Base-by-base conservation (phyloP, 1,140 invertebrate species). In the Drosophila repletoides region DNA sequence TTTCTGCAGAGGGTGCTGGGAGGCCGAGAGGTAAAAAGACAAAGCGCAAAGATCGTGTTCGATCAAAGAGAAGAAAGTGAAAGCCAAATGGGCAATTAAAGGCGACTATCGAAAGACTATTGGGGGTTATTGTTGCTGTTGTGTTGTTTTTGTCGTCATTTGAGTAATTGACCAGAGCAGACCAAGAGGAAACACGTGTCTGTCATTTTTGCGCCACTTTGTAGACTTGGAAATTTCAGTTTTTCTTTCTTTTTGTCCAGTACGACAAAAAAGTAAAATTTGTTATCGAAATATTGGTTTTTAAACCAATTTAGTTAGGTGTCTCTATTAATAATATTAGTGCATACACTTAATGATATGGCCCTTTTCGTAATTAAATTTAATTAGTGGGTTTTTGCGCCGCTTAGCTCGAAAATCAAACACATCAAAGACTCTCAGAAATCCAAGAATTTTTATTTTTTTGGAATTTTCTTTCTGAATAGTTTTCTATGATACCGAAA, bases 1-100 rank as follows among this genome's bases (percentile, higher is more conserved):
- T 34, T 55, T 14, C 21, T 12, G 21, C 29, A 70, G 5, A 49
- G n/a, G n/a, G n/a, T n/a, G n/a, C 19, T 9, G 6, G 28, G 1
- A 17, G 22, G 1, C n/a, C 14, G 3, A 41, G 15, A 31, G 38
- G 24, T 22, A 33, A 5, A 19, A 33, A n/a, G 48, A 10, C 5
- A 28, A 34, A 40, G 28, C 17, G 43, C 26, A 36, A 34, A 63
- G 45, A 52, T 40, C 38, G 51, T 33, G 14, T 10, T 22, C 49
- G 59, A 61, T 72, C 33, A 55, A 63, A 61, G 58, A 41, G 40
- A n/a, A n/a, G 56, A 75, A 75, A 68, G 72, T 68, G 72, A 75
- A 75, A 75, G 72, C 51, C 19, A 52, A 59, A 43, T 58, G 53
- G 41, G 21, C 60, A 72, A 68, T 52, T 73, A 74, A 53, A 46